Base-by-base conservation (phyloP, 2,888 invertebrate species). In the Troides oblongomaculatus region DNA sequence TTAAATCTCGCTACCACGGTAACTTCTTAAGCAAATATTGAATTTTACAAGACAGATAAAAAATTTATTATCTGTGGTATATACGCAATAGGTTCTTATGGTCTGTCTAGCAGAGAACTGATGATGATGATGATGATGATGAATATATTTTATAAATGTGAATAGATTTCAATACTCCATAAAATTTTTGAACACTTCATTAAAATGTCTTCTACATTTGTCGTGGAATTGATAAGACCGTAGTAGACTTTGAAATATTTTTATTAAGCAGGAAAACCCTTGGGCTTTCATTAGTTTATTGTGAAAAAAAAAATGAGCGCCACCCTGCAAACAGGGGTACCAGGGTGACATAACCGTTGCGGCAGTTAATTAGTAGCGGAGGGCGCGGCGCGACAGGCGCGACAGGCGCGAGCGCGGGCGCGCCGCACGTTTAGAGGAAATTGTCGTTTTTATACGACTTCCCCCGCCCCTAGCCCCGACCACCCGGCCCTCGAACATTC, bases 381-480 rank as follows among this genome's bases (percentile, higher is more conserved):
- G 91, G 90, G 90, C 84, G 89, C 88, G 89, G 85, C 88, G 85
- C 82, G 84, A 86, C 84, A 86, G 89, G 85, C 88, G 85, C 82
- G 84, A 86, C 84, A 86, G 90, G 90, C 90, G 89, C 88, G 86
- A 86, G 89, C 87, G 89, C 89, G 90, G 90, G 90, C 84, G 90
- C 89, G 90, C 84, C 89, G 79, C 76, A 78, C 84, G 88, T 88
- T 89, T 87, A 86, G 90, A 90, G 91, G 92, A 90, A 91, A 91
- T 91, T 90, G 92, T 92, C 89, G 90, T 92, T 92, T 91, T 92
- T 92, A 92, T 91, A 92, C 85, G 91, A 90, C 86, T 88, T 89
- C 88, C 84, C 84, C 88, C 85, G 77, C 74, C 77, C 56, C 77
- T 74, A 74, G 75, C 72, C 71, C 77, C 74, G 74, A 79, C 79